A percentile compares a stretch with the other conserved stretches of the same genome.
phyloP scores from a whole-genome alignment of 2,797 vertebrate genomes.

The Caiman crocodilus region DNA sequence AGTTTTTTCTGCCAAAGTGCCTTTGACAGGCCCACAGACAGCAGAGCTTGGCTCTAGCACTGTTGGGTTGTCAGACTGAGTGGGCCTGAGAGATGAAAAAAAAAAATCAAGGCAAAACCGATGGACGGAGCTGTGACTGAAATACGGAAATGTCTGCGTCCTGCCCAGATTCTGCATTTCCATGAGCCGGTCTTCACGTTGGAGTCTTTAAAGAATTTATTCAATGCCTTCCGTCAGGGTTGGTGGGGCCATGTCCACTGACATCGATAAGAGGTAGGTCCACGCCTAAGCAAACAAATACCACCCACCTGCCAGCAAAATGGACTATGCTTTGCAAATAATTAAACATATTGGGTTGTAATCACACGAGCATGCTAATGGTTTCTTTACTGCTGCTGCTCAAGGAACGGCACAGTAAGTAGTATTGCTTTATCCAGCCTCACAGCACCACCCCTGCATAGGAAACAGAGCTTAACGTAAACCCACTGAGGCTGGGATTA shows the following conservation, averaged over 20 bases:
- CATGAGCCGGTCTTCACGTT: not conserved
- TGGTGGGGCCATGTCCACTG: not conserved
- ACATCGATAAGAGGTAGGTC: not conserved
- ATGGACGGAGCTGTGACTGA: too few relatives aligned
- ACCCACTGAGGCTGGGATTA: constrained; percentile 53
- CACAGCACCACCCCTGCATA: constrained; percentile 54
- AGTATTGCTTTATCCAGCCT: constrained; percentile 63
- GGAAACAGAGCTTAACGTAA: constrained; percentile 66
- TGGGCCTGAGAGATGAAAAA: constrained; percentile 19
- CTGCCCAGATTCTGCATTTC: not conserved
- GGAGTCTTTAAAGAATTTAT: constrained; percentile 2
- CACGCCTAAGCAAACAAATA: not conserved
- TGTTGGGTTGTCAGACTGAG: constrained; percentile 26
- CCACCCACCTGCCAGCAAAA: not conserved
- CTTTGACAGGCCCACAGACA: constrained; percentile 23
- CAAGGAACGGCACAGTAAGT: constrained; percentile 41
- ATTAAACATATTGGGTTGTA: not conserved
- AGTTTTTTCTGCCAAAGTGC: constrained; percentile 48
- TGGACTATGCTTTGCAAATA: not conserved
- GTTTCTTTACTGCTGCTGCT: not conserved
- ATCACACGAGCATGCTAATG: not conserved
- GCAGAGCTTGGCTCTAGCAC: constrained; percentile 16
- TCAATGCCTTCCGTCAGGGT: constrained; percentile 5
- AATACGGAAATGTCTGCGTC: too few relatives aligned
- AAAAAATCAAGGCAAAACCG: not conserved